These are phyloP conservation scores for Acanthosoma haemorrhoidale DNA, from an alignment of 2,888 invertebrate genomes.

Conservation along the genomic window DNA sequence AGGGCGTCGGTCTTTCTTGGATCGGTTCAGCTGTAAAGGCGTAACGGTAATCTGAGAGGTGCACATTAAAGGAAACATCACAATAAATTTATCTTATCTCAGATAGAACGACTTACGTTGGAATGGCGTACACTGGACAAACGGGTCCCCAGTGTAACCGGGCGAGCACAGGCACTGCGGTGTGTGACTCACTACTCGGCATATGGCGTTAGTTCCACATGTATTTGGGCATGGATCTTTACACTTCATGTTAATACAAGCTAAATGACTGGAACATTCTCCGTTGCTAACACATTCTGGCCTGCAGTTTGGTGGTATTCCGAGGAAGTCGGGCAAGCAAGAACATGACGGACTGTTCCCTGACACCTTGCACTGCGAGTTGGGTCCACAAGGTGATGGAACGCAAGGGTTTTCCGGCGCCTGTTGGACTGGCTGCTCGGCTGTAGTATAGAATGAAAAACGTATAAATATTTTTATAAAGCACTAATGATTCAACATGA, in stretches of 20 bases:
- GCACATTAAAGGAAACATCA: neutral
- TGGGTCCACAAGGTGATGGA: conserved; percentile 65
- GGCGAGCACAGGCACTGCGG: conserved; percentile 51
- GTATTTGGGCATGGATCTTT: conserved; percentile 52
- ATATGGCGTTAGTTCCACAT: conserved; percentile 61
- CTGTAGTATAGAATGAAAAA: conserved; percentile 21
- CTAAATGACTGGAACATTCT: conserved; percentile 51
- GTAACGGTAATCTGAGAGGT: neutral
- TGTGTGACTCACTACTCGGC: conserved; percentile 59
- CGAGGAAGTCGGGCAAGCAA: conserved; percentile 50
- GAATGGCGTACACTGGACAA: conserved; percentile 54
- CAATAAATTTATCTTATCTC: neutral
- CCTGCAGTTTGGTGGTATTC: conserved; percentile 54
- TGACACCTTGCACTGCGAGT: conserved; percentile 50
- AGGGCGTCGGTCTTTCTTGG: conserved; percentile 51
- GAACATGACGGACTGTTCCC: conserved; percentile 52
- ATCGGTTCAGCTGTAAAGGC: conserved; percentile 41
- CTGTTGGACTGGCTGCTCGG: conserved; percentile 16
- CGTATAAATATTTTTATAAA: neutral
- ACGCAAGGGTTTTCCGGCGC: conserved; percentile 60
- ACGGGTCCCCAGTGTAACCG: conserved; percentile 68
- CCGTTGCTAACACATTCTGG: conserved; percentile 52
- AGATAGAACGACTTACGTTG: conserved; percentile 41
- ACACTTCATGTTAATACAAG: conserved; percentile 54
- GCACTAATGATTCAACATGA: neutral